These are phyloP conservation scores for Sarcophaga bullata DNA, from an alignment of 1,140 invertebrate genomes.

Conservation along the genomic window DNA sequence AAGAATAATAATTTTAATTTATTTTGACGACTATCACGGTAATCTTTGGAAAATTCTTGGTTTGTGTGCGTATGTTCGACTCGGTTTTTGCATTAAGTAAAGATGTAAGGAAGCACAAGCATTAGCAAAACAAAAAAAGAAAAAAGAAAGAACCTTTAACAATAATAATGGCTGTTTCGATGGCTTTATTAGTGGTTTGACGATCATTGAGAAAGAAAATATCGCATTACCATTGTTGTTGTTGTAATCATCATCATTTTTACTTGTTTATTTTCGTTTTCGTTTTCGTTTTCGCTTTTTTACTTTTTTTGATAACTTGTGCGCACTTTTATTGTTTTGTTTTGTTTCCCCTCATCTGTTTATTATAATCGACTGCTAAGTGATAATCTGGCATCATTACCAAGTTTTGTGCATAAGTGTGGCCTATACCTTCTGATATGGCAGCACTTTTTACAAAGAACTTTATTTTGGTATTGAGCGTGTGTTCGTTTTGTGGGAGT, in stretches of 20 bases:
- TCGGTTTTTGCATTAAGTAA: too few species aligned
- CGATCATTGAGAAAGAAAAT: neutral
- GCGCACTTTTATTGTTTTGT: slow-evolving; percentile 38
- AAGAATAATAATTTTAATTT: neutral
- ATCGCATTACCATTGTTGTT: slow-evolving; percentile 2
- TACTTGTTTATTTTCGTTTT: slow-evolving; percentile 29
- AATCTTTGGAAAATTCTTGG: neutral
- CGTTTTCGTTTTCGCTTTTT: neutral
- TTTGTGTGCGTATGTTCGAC: too few species aligned
- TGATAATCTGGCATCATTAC: neutral
- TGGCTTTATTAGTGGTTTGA: slow-evolving; percentile 9
- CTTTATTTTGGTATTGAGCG: neutral
- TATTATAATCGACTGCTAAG: neutral
- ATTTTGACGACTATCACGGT: neutral
- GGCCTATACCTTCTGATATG: neutral
- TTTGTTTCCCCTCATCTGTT: slow-evolving; percentile 22
- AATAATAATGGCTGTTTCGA: neutral
- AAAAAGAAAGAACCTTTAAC: neutral
- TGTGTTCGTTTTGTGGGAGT: neutral
- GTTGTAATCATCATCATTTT: slow-evolving; percentile 18
- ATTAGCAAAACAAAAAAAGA: too few species aligned
- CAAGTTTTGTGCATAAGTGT: too few species aligned
- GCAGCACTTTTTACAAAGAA: neutral
- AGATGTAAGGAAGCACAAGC: neutral
- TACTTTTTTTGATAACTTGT: slow-evolving; percentile 10